These are phyloP conservation scores for Isaurus tuberculatus DNA, from an alignment of 92 coral and sea anemone species.

Conservation along the genomic window DNA sequence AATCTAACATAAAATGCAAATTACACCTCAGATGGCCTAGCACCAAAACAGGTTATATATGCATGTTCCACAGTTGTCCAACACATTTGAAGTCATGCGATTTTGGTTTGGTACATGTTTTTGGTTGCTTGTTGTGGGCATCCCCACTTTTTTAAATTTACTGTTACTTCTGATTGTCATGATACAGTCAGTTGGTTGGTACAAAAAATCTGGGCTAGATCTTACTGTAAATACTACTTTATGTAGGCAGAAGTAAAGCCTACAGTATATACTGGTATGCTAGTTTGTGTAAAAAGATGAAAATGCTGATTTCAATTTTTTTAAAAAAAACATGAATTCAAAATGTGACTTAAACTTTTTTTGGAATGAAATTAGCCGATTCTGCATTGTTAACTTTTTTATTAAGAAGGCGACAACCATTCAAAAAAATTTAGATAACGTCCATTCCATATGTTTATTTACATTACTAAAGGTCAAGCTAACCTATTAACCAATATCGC, in stretches of 20 bases:
- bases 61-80: constrained; percentile 8
- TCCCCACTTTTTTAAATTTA: constrained; percentile 14
- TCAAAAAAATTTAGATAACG: neutral
- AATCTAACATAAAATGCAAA: constrained; percentile 18
- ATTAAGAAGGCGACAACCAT: constrained; percentile 2
- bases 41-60: constrained; percentile 14
- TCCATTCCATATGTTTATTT: constrained; percentile 10
- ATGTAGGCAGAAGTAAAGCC: constrained; percentile 8
- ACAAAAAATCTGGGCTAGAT: constrained; percentile 10
- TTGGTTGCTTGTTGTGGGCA: constrained; percentile 14
- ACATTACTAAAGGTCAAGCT: constrained; percentile 1
- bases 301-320: constrained; percentile 6
- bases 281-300: constrained; percentile 19
- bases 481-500: no score
- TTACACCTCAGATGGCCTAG: constrained; percentile 10
- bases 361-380: constrained; percentile 10
- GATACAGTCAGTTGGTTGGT: constrained; percentile 18
- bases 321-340: neutral
- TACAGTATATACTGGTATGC: constrained; percentile 8
- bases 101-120: constrained; percentile 17
- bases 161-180: constrained; percentile 21
- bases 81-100: constrained; percentile 20
- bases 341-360: constrained; percentile 5
- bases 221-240: constrained; percentile 19
- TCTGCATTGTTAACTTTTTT: neutral